These are phyloP conservation scores for Drosophila anomelani DNA, from an alignment of 2,888 invertebrate species.

Conservation along the genomic window DNA sequence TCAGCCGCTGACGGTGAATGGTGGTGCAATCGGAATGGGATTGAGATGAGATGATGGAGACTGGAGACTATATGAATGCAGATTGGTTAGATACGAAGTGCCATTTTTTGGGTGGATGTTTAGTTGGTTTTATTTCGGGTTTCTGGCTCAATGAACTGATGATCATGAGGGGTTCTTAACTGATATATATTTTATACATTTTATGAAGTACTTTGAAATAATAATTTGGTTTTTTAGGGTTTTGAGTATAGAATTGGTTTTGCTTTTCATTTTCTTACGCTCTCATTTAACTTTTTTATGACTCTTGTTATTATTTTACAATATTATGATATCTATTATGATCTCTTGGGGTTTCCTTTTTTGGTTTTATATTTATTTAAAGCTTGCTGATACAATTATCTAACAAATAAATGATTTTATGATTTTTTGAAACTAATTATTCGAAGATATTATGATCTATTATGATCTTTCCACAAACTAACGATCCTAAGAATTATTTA, in stretches of 20 bases:
- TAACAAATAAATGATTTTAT: too few relatives aligned
- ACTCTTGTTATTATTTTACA: too few relatives aligned
- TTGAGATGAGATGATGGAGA: not conserved
- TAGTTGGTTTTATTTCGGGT: not conserved
- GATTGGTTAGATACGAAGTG: not conserved
- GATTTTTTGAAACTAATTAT: not conserved
- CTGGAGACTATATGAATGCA: not conserved
- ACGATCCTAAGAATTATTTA: not conserved
- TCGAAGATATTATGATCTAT: not conserved
- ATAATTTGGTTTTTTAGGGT: not conserved
- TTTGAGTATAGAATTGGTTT: too few relatives aligned
- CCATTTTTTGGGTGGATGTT: not conserved
- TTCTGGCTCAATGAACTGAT: not conserved
- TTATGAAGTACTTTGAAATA: not conserved
- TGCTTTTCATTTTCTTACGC: not conserved
- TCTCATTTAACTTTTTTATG: too few relatives aligned
- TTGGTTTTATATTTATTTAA: too few relatives aligned
- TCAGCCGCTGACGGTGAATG: conserved; percentile 18
- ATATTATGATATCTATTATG: too few relatives aligned
- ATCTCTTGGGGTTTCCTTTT: too few relatives aligned
- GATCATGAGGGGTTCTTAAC: too few relatives aligned
- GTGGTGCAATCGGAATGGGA: conserved; percentile 1
- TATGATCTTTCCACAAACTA: not conserved
- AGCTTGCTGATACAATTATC: too few relatives aligned
- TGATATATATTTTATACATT: too few relatives aligned